These are phyloP conservation scores for Armadillidium nasatum DNA, from an alignment of 1,140 invertebrate genomes.

Conservation along the genomic window DNA sequence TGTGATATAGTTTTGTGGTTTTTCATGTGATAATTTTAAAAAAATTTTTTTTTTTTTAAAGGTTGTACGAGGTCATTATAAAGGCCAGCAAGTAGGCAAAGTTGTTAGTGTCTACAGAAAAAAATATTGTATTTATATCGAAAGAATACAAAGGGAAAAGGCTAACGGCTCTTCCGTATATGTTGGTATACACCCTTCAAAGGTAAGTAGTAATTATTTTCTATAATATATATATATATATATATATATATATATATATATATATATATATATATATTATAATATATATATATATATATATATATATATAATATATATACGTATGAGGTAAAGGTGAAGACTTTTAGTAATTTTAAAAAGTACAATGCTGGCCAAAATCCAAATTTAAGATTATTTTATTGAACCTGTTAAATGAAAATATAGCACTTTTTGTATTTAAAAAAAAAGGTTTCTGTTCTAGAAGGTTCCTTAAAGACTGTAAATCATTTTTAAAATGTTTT, in stretches of 20 bases:
- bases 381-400: no score
- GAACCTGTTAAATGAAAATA: no score
- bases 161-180: slow-evolving; percentile 97
- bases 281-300: slow-evolving; percentile 29
- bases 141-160: slow-evolving; percentile 97
- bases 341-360: no score
- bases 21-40: not conserved
- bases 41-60: slow-evolving; percentile 51
- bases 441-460: no score
- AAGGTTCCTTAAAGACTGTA: no score
- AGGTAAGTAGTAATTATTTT: slow-evolving; percentile 59
- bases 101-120: slow-evolving; percentile 97
- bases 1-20: not conserved
- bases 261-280: not conserved
- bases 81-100: slow-evolving; percentile 98
- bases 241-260: slow-evolving; percentile 18
- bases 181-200: slow-evolving; percentile 97
- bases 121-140: slow-evolving; percentile 97
- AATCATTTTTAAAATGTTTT: no score
- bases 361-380: no score
- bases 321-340: no score
- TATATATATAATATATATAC: slow-evolving; percentile 6
- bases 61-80: slow-evolving; percentile 90
- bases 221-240: slow-evolving; percentile 11
- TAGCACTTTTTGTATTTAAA: no score